These are phyloP conservation scores for Microtus ochrogaster DNA, from an alignment of 2,113 vertebrate genomes.

Conservation along the genomic window DNA sequence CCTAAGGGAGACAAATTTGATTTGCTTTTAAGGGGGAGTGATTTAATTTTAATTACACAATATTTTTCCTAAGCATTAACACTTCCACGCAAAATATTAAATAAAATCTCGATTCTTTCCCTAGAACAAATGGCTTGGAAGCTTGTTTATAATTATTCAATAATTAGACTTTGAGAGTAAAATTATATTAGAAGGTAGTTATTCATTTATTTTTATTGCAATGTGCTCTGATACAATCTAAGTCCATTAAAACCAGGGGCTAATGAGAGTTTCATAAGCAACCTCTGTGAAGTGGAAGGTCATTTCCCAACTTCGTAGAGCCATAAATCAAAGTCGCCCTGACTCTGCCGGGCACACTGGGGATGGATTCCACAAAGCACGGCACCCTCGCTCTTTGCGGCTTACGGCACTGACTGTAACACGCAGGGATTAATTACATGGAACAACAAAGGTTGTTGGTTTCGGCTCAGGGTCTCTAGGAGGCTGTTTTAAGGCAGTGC, in stretches of 20 bases:
- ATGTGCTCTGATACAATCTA: neutral
- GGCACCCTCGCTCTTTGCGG: neutral
- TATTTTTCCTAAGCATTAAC: slow-evolving; percentile 58
- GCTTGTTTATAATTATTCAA: slow-evolving; percentile 56
- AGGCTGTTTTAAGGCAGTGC: neutral
- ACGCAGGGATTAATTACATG: neutral
- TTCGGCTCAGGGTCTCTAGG: neutral
- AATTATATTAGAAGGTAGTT: slow-evolving; percentile 28
- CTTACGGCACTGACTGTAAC: neutral
- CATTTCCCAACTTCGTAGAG: slow-evolving; percentile 17
- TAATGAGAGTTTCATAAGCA: slow-evolving; percentile 46
- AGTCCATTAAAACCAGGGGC: slow-evolving; percentile 45
- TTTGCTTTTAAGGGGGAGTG: slow-evolving; percentile 64
- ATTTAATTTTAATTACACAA: slow-evolving; percentile 74
- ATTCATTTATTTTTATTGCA: slow-evolving; percentile 66
- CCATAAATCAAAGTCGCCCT: slow-evolving; percentile 15
- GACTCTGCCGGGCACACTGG: neutral
- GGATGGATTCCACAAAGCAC: neutral
- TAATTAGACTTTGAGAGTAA: slow-evolving; percentile 66
- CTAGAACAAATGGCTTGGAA: slow-evolving; percentile 51
- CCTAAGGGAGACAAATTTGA: slow-evolving; percentile 66
- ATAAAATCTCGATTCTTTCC: slow-evolving; percentile 37
- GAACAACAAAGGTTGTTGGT: neutral
- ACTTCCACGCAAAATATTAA: slow-evolving; percentile 57
- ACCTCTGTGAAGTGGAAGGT: neutral